These are phyloP conservation scores for Psittacula derbiana DNA, from an alignment of 2,797 vertebrate species.

Conservation along the genomic window DNA sequence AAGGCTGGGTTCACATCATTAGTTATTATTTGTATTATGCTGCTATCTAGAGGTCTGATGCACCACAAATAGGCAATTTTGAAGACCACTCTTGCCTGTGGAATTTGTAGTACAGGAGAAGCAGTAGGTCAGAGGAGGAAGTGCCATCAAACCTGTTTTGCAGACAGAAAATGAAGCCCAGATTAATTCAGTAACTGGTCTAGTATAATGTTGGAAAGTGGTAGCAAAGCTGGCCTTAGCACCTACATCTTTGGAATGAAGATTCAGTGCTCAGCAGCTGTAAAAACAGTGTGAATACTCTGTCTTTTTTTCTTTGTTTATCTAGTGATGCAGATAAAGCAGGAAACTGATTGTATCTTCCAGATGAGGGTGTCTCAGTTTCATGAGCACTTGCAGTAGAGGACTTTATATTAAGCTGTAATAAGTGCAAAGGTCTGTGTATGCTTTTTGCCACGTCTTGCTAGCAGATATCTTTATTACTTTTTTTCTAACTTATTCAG, in stretches of 20 bases:
- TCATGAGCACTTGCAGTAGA: neutral
- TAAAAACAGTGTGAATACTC: neutral
- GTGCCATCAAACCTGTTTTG: neutral
- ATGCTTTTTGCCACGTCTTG: neutral
- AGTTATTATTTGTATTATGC: slow-evolving; percentile 37
- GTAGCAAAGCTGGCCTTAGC: neutral
- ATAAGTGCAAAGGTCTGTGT: neutral
- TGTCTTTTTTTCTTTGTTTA: neutral
- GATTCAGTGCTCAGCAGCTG: neutral
- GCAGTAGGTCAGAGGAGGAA: neutral
- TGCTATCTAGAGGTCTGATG: slow-evolving; percentile 38
- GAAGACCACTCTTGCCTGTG: neutral
- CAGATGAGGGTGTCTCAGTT: neutral
- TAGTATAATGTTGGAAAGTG: neutral
- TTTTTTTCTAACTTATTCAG: neutral
- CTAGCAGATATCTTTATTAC: neutral
- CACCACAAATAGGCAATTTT: neutral
- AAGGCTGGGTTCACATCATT: neutral
- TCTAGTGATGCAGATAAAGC: neutral
- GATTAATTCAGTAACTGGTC: neutral
- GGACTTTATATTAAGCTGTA: neutral
- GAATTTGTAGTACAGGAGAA: neutral
- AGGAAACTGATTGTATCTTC: neutral
- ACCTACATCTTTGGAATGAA: neutral
- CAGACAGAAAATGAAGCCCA: neutral